These are phyloP conservation scores for Oeneis ivallda DNA, from an alignment of 2,888 invertebrate species.

Conservation along the genomic window DNA sequence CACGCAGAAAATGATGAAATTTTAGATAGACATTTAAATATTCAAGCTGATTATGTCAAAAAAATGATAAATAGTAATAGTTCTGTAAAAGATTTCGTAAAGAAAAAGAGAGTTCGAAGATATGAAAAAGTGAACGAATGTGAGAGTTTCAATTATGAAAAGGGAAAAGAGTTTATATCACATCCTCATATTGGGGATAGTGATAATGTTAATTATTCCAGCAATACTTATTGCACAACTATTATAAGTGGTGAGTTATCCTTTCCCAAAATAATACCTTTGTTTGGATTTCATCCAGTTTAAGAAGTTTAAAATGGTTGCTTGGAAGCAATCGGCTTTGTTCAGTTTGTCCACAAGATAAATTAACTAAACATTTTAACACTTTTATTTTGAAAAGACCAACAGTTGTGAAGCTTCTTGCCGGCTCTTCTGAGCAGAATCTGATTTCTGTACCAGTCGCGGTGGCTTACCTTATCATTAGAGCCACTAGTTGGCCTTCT, in stretches of 20 bases:
- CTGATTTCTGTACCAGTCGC: no score
- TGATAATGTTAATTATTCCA: slow-evolving; percentile 54
- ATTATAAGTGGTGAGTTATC: slow-evolving; percentile 60
- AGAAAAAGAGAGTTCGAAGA: slow-evolving; percentile 51
- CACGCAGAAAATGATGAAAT: slow-evolving; percentile 46
- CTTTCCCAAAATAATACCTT: neutral
- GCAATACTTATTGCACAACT: slow-evolving; percentile 59
- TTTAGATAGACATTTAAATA: slow-evolving; percentile 45
- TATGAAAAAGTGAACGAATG: slow-evolving; percentile 52
- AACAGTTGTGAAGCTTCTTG: no score
- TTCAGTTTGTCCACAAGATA: no score
- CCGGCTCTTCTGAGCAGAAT: no score
- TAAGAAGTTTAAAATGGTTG: no score
- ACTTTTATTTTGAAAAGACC: no score
- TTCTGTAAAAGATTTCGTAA: slow-evolving; percentile 31
- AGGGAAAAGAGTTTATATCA: slow-evolving; percentile 46
- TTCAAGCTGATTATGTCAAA: slow-evolving; percentile 46
- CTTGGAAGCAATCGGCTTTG: no score
- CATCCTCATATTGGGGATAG: slow-evolving; percentile 58
- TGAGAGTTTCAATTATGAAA: slow-evolving; percentile 50
- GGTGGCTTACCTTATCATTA: no score
- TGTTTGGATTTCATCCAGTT: no score
- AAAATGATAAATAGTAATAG: slow-evolving; percentile 36
- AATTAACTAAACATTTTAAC: no score
- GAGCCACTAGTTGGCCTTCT: no score